Evolutionary conservation across 2,888 invertebrate species (phyloP), one percentile per base, ranked within the genome.

Genomic region (Marronus borbonicus): DNA sequence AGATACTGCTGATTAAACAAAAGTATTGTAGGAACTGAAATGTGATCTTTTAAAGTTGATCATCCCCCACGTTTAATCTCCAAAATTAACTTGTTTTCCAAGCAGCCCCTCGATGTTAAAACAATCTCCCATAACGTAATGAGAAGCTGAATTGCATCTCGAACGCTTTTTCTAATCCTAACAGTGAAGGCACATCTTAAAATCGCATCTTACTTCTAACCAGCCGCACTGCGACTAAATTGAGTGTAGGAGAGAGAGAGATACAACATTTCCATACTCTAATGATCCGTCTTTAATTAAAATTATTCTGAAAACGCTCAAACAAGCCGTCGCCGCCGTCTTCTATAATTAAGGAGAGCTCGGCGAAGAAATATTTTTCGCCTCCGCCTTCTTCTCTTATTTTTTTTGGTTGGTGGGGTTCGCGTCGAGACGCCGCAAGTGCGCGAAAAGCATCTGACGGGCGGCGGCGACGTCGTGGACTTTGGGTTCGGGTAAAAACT

Each of bases 251-350:
- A 24, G 28, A 28, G 12, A 28, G 28, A 52, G 17, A 52, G 28
- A 69, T n/a, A 20, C 39, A 20, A 7, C n/a, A 10, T 20, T 8
- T 49, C 28, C 7, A 10, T 28, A 28, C 52, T 69, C n/a, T 52
- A 69, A 69, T 50, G 31, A 69, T 50, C 50, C 31, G 52, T 52
- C 31, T 69, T 52, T 69, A 52, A 69, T 52, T 52, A 52, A 69
- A 69, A 69, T 52, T 52, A 69, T 69, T n/a, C 7, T 31, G 31
- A 69, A 52, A 69, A 69, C n/a, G 52, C 31, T 69, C 69, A 31
- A 36, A 50, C 52, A 52, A 36, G 28, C 50, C 24, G n/a, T 31
- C 52, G 24, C 24, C 52, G 52, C 24, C 52, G 52, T 31, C n/a
- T 52, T 52, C 69, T 24, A 58, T 58, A 58, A 58, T 58, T 58